These are phyloP conservation scores for Artibeus lituratus DNA, from an alignment of 2,797 vertebrate genomes.

Conservation along the genomic window DNA sequence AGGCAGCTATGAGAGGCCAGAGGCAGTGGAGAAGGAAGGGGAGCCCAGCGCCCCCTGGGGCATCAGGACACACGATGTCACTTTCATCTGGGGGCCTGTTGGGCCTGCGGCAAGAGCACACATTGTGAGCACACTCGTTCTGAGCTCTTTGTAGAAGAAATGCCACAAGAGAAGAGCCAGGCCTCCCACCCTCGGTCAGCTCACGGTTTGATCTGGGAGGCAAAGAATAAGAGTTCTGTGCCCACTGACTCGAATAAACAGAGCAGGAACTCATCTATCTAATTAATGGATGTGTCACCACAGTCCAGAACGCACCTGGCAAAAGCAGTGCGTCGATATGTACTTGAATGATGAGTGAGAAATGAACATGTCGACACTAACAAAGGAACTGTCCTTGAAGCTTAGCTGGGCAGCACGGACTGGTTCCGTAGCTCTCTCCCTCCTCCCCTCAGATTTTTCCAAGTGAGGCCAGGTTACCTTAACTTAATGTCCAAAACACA, in stretches of 20 bases:
- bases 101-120: not conserved
- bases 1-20: not conserved
- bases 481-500: slow-evolving; percentile 24
- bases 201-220: not conserved
- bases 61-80: not conserved
- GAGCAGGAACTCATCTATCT: not conserved
- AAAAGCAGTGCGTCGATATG: not conserved
- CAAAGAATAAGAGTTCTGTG: not conserved
- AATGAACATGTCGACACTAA: fast-evolving
- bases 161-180: not conserved
- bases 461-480: not conserved
- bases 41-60: not conserved
- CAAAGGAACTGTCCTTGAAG: not conserved
- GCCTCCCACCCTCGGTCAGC: not conserved
- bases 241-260: not conserved
- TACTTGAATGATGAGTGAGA: not conserved
- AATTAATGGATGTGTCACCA: not conserved
- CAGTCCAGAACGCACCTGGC: not conserved
- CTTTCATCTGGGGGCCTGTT: not conserved
- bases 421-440: not conserved
- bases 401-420: not conserved
- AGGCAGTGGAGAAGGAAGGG: not conserved
- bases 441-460: not conserved
- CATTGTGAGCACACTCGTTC: not conserved
- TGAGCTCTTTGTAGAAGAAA: not conserved